These are phyloP conservation scores for Coremacera marginata DNA, from an alignment of 2,888 invertebrate species.

Conservation along the genomic window DNA sequence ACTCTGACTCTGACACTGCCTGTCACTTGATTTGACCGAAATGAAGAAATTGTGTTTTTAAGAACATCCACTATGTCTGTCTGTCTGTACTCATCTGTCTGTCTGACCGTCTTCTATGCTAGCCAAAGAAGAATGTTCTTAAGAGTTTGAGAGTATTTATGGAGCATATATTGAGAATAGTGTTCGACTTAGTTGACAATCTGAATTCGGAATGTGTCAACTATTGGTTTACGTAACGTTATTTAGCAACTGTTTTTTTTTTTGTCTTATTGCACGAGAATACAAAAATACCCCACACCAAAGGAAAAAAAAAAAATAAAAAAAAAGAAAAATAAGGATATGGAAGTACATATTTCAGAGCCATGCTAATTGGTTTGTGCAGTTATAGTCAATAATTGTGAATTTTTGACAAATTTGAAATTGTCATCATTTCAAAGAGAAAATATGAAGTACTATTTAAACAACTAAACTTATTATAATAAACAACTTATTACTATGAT, in stretches of 20 bases:
- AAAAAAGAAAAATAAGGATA: too few relatives aligned
- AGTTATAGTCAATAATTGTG: too few relatives aligned
- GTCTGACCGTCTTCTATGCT: background rate
- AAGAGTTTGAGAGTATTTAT: conserved; percentile 14
- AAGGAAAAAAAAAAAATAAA: too few relatives aligned
- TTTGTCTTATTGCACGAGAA: too few relatives aligned
- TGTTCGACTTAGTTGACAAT: conserved; percentile 48
- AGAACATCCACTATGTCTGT: conserved; percentile 32
- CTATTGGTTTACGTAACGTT: conserved; percentile 47
- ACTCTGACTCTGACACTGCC: conserved; percentile 46
- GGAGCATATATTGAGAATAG: conserved; percentile 15
- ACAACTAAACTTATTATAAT: too few relatives aligned
- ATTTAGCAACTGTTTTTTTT: background rate
- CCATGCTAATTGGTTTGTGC: too few relatives aligned
- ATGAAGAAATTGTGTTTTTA: conserved; percentile 58
- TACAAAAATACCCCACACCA: background rate
- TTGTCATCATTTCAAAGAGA: too few relatives aligned
- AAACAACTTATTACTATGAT: too few relatives aligned
- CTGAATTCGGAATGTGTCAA: conserved; percentile 57
- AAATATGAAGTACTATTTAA: too few relatives aligned
- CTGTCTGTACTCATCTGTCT: background rate
- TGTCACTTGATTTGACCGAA: conserved; percentile 64
- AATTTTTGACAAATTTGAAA: too few relatives aligned
- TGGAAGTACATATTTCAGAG: too few relatives aligned
- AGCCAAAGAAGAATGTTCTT: conserved; percentile 9